Evolutionary conservation across 1,140 invertebrate genomes (phyloP).

Genomic region (Diploscapter pachys): DNA sequence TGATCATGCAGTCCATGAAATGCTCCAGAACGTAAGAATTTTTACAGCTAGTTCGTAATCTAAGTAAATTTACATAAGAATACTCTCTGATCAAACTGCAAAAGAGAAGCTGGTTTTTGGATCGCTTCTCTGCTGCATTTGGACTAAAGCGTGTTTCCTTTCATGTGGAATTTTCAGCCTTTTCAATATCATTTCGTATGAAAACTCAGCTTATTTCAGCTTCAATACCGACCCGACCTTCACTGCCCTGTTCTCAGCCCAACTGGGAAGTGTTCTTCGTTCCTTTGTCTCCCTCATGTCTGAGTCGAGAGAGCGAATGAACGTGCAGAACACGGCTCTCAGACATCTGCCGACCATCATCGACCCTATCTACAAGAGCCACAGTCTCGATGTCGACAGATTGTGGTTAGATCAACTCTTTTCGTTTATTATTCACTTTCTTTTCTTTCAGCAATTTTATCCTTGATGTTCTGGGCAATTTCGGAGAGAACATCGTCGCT

Average conservation of each 20-base stretch:
- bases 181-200: neutral
- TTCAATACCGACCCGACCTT: constrained; percentile 67
- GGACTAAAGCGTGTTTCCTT: too few species aligned
- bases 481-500: constrained; percentile 72
- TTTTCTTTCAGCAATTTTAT: constrained; percentile 38
- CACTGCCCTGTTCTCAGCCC: constrained; percentile 72
- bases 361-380: constrained; percentile 70
- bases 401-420: constrained; percentile 66
- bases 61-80: too few species aligned
- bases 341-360: constrained; percentile 80
- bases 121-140: too few species aligned
- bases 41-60: too few species aligned
- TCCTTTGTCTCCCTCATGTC: constrained; percentile 76
- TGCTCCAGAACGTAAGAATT: too few species aligned
- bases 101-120: neutral
- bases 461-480: constrained; percentile 63
- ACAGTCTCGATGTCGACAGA: constrained; percentile 72
- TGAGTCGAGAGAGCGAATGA: constrained; percentile 68
- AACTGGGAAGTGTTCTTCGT: constrained; percentile 70
- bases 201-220: constrained; percentile 58
- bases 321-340: constrained; percentile 75
- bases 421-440: too few species aligned
- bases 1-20: constrained; percentile 74
- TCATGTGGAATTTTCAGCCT: too few species aligned
- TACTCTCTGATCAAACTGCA: neutral